Evolutionary conservation across 2,888 invertebrate genomes (phyloP).

Genomic region (Microctonus hyperodae): DNA sequence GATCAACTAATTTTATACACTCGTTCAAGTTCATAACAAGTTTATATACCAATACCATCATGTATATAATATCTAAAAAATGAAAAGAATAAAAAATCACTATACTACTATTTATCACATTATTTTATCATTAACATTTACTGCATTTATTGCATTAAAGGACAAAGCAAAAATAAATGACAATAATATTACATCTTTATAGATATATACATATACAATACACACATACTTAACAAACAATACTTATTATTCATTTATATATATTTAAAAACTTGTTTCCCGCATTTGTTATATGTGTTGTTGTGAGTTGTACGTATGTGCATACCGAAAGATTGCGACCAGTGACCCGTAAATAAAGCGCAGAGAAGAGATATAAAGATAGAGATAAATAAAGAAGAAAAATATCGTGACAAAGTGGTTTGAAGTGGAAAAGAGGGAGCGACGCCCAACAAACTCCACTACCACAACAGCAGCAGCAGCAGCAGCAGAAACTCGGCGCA

Average conservation of each 20-base stretch:
- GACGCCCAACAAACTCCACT: slow-evolving; percentile 25
- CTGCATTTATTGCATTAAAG: background rate
- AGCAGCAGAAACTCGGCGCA: background rate
- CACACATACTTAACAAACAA: no score
- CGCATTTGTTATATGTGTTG: background rate
- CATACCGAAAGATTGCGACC: slow-evolving; percentile 47
- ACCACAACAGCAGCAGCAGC: no score
- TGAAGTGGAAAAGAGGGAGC: slow-evolving; percentile 15
- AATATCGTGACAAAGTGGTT: slow-evolving; percentile 17
- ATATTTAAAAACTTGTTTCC: slow-evolving; percentile 9
- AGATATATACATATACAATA: no score
- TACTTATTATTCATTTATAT: no score
- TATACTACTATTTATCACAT: background rate
- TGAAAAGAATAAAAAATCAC: background rate
- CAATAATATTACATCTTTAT: no score
- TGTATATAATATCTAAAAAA: background rate
- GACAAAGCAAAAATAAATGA: background rate
- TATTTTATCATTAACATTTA: background rate
- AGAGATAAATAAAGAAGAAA: slow-evolving; percentile 14
- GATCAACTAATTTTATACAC: slow-evolving; percentile 16
- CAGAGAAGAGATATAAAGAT: slow-evolving; percentile 27
- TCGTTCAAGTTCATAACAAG: background rate
- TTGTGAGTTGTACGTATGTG: slow-evolving; percentile 31
- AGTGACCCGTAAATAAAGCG: slow-evolving; percentile 47
- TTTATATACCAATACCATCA: background rate